These are phyloP conservation scores for Drosophila pandora DNA, from an alignment of 1,140 invertebrate genomes.

Conservation along the genomic window DNA sequence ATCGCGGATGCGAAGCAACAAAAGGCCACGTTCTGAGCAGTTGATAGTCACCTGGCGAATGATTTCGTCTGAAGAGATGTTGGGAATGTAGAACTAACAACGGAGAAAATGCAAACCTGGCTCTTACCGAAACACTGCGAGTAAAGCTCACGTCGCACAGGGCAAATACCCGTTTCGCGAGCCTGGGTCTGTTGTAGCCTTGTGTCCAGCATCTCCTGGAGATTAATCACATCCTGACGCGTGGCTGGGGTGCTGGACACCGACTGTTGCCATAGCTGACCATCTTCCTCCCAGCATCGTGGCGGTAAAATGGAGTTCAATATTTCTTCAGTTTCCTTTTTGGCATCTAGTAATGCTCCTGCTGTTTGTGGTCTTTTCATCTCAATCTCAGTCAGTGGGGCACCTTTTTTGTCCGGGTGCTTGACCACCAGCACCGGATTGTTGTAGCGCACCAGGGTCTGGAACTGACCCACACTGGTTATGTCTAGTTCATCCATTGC, in stretches of 20 bases:
- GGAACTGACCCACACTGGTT: conserved; percentile 73
- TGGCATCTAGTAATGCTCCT: conserved; percentile 85
- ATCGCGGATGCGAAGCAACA: conserved; percentile 95
- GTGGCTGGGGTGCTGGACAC: conserved; percentile 98
- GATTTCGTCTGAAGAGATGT: conserved; percentile 89
- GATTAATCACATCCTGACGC: conserved; percentile 95
- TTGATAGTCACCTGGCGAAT: conserved; percentile 98
- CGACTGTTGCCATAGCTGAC: conserved; percentile 93
- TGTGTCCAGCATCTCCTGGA: conserved; percentile 97
- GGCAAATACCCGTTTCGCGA: conserved; percentile 98
- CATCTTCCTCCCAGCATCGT: conserved; percentile 96
- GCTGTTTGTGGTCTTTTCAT: conserved; percentile 78
- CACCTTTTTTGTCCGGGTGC: conserved; percentile 86
- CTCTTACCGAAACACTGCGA: conserved; percentile 96
- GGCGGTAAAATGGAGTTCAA: conserved; percentile 98
- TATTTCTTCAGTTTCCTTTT: conserved; percentile 94
- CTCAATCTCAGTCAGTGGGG: conserved; percentile 83
- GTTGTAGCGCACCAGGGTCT: conserved; percentile 95
- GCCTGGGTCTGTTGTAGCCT: conserved; percentile 95
- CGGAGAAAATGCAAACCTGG: neutral
- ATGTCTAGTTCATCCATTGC: conserved; percentile 70
- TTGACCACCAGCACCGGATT: conserved; percentile 93
- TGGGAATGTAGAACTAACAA: neutral
- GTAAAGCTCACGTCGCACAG: conserved; percentile 96
- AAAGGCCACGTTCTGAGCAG: conserved; percentile 97